Base-by-base conservation (phyloP, 2,888 invertebrate species). In the Hirtodrosophila histrioides region DNA sequence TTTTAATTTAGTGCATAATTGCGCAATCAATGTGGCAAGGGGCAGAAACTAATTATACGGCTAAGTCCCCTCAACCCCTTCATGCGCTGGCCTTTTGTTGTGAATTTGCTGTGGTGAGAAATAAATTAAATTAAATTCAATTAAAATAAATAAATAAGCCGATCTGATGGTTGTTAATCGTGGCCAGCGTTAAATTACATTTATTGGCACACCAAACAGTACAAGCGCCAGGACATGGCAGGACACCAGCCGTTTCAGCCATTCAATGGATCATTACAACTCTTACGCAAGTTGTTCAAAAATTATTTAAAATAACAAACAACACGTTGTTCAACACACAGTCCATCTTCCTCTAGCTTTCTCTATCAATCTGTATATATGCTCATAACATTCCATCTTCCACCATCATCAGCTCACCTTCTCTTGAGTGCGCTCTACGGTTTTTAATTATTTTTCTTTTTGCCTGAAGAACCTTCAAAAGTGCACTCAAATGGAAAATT, bases 1-100 rank as follows among this genome's bases (percentile, higher is more conserved):
- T 76, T 85, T 83, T 76, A 78, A 79, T 81, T 81, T 76, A 78
- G 77, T 77, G 70, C 78, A 81, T 81, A 81, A 83, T 83, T 83
- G 70, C 78, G 64, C 78, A 86, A 86, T 78, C 80, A 78, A 60
- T 75, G 78, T 68, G 83, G 50, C 36, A 29, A n/a, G 29, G 41
- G 10, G 41, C 29, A 17, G 43, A n/a, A 27, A 3, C 8, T 8
- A 11, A 44, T 45, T 45, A 45, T 46, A 23, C 27, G 17, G 39
- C 49, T 17, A 33, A 65, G 48, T 41, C 31, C 56, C 33, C 50
- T 17, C 12, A 1, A 17, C n/a, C 37, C 11, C 33, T 53, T 17
- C 40, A 33, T 24, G 8, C 29, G 31, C 29, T 17, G 23, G n/a
- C 24, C 4, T 48, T 56, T 43, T 9, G 10, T 45, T 39, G 37